Percentiles rank a stretch among this genome's conserved stretches.
phyloP scores from a whole-genome alignment of 2,797 vertebrate genomes.

The Pantherophis vulpinus region DNA sequence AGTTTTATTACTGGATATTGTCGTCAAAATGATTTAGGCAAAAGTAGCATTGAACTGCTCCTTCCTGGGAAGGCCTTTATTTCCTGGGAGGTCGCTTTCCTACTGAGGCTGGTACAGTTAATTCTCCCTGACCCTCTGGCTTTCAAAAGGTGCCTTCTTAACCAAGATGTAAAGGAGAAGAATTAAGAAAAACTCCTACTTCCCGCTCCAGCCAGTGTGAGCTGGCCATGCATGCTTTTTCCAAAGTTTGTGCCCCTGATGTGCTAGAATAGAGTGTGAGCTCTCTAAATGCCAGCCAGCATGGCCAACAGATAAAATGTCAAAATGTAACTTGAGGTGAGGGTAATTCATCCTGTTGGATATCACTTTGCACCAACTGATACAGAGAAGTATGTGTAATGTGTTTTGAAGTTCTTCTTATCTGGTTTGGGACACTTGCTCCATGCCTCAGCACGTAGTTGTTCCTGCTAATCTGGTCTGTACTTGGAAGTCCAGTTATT shows the following conservation, averaged over 20 bases:
- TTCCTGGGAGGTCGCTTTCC: neutral
- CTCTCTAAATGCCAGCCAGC: neutral
- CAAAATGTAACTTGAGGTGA: neutral
- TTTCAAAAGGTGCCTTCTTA: neutral
- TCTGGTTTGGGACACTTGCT: neutral
- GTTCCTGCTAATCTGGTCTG: neutral
- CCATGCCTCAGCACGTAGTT: neutral
- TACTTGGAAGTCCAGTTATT: neutral
- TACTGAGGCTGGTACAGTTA: neutral
- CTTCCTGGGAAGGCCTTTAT: neutral
- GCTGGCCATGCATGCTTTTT: neutral
- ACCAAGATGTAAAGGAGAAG: neutral
- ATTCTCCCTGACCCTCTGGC: neutral
- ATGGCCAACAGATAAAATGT: neutral
- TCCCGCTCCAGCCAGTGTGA: neutral
- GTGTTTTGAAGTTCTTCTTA: neutral
- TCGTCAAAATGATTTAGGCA: neutral
- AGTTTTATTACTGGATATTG: neutral
- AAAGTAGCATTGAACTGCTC: neutral
- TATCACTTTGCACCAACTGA: neutral
- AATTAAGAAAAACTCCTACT: neutral
- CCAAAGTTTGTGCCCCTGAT: neutral
- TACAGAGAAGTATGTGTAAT: neutral
- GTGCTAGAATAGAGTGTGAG: neutral
- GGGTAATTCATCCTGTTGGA: neutral